Evolutionary conservation across 2,113 vertebrate species (phyloP), one percentile per base, ranked within the genome.

Genomic region (rabbit (Oryctolagus cuniculus)): DNA sequence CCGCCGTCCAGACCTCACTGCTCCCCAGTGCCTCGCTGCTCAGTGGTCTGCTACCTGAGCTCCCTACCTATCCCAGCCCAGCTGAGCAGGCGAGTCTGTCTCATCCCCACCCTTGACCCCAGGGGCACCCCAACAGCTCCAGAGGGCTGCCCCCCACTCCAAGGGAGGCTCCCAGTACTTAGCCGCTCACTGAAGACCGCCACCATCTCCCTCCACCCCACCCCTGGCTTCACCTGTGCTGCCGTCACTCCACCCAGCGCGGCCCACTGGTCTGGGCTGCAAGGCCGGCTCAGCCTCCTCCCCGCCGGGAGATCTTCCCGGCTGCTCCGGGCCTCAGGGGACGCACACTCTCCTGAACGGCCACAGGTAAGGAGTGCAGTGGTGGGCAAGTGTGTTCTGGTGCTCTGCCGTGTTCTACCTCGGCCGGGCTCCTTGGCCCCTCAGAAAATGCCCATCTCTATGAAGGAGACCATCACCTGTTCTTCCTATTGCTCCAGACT

Each of bases 21-120:
- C 3, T 3, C 27, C 10, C n/a, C 29, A 25, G 0, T 0, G 2
- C 5, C 22, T 53, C 11, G 19, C 1, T 38, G 6, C 44, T 44
- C 44, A 44, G 44, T 44, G 44, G 44, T 44, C 44, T 44, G 44
- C 44, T 2, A 77, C 29, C 29, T 31, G 0, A 3, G 2, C 31
- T 31, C 38, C 66, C 64, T 3, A 3, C 2, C 0, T 87, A 22
- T 25, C 29, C 24, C 17, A 34, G 25, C 0, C 6, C 63, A 31
- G 55, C 51, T 49, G 0, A 9, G 27, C 29, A 58, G 21, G 17
- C 3, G 17, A 8, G 6, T 24, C 70, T 15, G 11, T 27, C 21
- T 13, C 0, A 2, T 7, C 6, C n/a, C 31, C 22, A 5, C 1
- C 36, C 22, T 19, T 38, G 64, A 78, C 36, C 5, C 55, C 55